These are phyloP conservation scores for Agraylea sexmaculata DNA, from an alignment of 1,140 invertebrate genomes.

Conservation along the genomic window DNA sequence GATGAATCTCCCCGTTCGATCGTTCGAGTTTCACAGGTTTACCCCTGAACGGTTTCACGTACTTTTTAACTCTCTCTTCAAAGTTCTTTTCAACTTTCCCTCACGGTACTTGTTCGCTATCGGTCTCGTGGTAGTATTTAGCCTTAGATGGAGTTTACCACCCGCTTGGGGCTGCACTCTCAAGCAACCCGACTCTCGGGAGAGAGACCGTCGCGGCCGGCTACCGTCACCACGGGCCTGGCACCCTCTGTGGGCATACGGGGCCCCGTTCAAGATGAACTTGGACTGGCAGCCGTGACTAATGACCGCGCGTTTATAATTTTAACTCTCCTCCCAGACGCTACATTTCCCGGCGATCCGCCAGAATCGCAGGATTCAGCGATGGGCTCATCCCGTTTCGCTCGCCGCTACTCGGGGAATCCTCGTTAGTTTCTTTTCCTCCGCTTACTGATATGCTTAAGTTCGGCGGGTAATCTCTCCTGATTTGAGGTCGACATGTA, in stretches of 20 bases:
- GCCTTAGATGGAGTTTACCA: constrained; percentile 78
- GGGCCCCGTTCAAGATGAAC: constrained; percentile 58
- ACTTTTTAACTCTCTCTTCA: constrained; percentile 82
- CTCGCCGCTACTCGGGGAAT: constrained; percentile 81
- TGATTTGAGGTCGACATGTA: constrained; percentile 50
- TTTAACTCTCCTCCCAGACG: constrained; percentile 45
- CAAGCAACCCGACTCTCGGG: constrained; percentile 74
- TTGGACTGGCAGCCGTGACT: constrained; percentile 37
- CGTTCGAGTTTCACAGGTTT: constrained; percentile 52
- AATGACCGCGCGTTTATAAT: constrained; percentile 16
- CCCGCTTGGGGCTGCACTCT: constrained; percentile 72
- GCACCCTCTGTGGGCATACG: constrained; percentile 56
- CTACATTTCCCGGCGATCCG: constrained; percentile 49
- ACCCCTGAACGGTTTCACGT: constrained; percentile 67
- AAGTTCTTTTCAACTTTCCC: constrained; percentile 85
- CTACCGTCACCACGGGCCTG: constrained; percentile 50
- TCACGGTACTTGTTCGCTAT: constrained; percentile 87
- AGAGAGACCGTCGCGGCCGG: constrained; percentile 42
- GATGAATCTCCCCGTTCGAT: constrained; percentile 44
- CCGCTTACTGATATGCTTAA: constrained; percentile 85
- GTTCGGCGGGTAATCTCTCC: constrained; percentile 64
- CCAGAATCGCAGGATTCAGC: constrained; percentile 34
- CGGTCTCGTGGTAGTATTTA: constrained; percentile 74
- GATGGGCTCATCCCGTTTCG: constrained; percentile 70
- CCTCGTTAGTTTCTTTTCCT: constrained; percentile 87